A percentile compares a stretch with the other conserved stretches of the same genome.
These are phyloP conservation scores for Akabosia matsudoensis DNA, from an alignment of 1,140 invertebrate species.

Conservation along the genomic window DNA sequence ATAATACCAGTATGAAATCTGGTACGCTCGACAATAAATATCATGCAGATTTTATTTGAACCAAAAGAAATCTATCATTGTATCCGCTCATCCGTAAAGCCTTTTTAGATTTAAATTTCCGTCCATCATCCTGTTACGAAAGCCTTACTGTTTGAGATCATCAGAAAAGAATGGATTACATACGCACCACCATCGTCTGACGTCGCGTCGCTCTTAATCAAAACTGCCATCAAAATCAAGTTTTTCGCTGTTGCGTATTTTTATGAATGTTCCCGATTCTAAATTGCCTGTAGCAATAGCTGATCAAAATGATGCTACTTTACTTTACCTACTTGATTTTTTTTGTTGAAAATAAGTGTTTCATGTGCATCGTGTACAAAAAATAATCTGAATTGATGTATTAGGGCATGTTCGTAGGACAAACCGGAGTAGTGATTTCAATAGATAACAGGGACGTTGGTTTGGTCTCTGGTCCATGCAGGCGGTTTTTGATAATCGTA, in stretches of 20 bases:
- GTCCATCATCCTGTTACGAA: neutral
- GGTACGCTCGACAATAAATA: no score
- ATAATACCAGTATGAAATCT: neutral
- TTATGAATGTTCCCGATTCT: neutral
- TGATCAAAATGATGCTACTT: neutral
- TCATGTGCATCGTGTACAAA: no score
- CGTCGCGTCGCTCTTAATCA: neutral
- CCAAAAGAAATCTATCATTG: neutral
- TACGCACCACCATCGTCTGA: neutral
- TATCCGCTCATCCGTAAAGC: neutral
- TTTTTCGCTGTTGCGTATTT: conserved; percentile 1
- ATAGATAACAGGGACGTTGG: no score
- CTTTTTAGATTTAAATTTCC: conserved; percentile 1
- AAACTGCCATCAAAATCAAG: neutral
- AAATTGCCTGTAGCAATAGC: neutral
- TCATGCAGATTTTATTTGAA: no score
- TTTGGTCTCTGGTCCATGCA: no score
- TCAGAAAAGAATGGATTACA: neutral
- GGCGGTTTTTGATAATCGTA: neutral
- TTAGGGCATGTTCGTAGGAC: no score
- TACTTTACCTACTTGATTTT: neutral
- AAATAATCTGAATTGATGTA: no score
- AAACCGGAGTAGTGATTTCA: no score
- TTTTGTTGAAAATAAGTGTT: neutral
- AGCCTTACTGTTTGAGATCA: neutral